Evolutionary conservation across 2,797 vertebrate genomes (phyloP), one percentile per base, ranked within the genome.

Genomic region (Potorous gilbertii): DNA sequence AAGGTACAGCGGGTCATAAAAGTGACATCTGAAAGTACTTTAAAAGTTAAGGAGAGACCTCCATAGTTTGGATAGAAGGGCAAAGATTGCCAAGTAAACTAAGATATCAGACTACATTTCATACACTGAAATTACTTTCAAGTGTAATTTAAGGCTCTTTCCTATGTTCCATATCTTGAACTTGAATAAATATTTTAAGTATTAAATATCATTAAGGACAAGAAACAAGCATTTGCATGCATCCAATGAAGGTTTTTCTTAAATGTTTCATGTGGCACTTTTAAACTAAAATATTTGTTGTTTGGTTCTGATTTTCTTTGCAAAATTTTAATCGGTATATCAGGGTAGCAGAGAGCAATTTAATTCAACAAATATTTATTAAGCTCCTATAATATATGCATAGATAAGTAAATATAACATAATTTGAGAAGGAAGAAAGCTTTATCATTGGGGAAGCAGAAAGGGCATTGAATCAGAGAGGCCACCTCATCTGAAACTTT

Each of bases 11-110:
- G 66, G 18, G 66, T 97, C 93, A 52, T 96, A 97, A 97, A 90
- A 95, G 87, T 92, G 96, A 90, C 97, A 97, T 95, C 92, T 97
- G 97, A 97, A 98, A 98, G 94, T 1, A 46, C 66, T 98, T 97
- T 96, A 94, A 89, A 97, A 96, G 92, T 97, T 59, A 57, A 94
- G 95, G 57, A 92, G 54, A 96, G n/a, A 89, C 56, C 90, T 96
- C 1, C 31, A 46, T 9, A 21, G 57, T 55, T 95, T 6, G 18
- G 90, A 90, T 46, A 59, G 94, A 87, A 96, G 74, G 0, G 5
- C 91, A 54, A 95, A 94, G 90, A 90, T 27, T 1, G 3, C 66
- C 56, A 94, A 90, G 66, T 93, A 27, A 9, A 13, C 2, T 12
- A 12, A 6, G 27, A 92, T 54, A 28, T 95, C 54, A 94, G 66